Percentiles rank a stretch among this genome's conserved stretches.
Evolutionary conservation across 2,797 vertebrate species (phyloP).

Genomic region (Danio albolineatus): DNA sequence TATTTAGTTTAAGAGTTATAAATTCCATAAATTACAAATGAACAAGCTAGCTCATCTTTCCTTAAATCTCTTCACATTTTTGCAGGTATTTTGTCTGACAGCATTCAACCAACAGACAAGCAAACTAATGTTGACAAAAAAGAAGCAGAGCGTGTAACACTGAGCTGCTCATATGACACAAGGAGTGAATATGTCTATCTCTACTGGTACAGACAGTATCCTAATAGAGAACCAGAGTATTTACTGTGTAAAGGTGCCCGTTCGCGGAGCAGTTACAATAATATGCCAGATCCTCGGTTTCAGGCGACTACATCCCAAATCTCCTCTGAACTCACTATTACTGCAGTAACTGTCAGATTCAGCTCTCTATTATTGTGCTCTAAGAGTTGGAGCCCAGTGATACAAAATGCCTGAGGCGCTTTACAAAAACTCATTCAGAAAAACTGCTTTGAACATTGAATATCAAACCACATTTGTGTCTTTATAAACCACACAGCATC

Average conservation of each 20-base stretch:
- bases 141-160: neutral
- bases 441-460: neutral
- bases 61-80: neutral
- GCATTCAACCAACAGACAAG: constrained; percentile 3
- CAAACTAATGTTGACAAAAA: neutral
- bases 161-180: constrained; percentile 16
- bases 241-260: neutral
- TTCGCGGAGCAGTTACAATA: accelerated
- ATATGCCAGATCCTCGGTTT: neutral
- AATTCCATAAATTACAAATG: no score
- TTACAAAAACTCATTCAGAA: constrained; percentile 28
- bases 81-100: neutral
- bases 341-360: no score
- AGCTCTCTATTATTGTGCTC: no score
- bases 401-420: constrained; percentile 13
- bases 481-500: neutral
- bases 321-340: no score
- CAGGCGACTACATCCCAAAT: neutral
- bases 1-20: no score
- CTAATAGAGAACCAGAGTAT: constrained; percentile 5
- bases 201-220: constrained; percentile 37
- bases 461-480: neutral
- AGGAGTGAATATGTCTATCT: neutral
- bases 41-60: neutral
- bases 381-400: neutral